Base-by-base conservation (phyloP, 2,888 invertebrate genomes). In the Epistrophe grossulariae region DNA sequence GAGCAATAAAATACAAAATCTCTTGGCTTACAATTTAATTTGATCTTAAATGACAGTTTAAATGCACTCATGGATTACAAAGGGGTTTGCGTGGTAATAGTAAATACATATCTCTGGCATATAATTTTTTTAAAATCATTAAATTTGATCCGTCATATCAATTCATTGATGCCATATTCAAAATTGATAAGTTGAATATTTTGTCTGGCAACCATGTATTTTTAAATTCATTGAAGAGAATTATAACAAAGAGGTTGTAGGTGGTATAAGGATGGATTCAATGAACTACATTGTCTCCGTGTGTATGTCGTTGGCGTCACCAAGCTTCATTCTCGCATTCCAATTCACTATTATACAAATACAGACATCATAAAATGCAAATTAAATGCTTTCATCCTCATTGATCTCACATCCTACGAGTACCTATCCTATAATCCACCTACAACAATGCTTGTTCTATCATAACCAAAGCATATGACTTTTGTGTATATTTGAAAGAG, bases 311-410 rank as follows among this genome's bases (percentile, higher is more conserved):
- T 64, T 35, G 48, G n/a, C 66, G 45, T 66, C 31, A 19, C 24
- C 38, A 70, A 52, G 38, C 38, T 50, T 31, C 40, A 71, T 50
- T 57, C 17, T 60, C 71, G 24, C 28, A 81, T 24, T 38, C 19
- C 11, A 31, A n/a, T 48, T 17, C 35, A 79, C 24, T 13, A 60
- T 76, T 80, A 48, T 17, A 66, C 66, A 77, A 48, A 68, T 62
- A 72, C 66, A 84, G 72, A 77, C 84, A 68, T 72, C 84, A 72
- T 81, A 77, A 84, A 81, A 84, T 84, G 76, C 77, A 84, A 84
- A 84, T 84, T 77, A 72, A 77, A 84, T 77, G 71, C n/a, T 45
- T 68, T 70, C 45, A 60, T 60, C 31, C 64, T 45, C 71, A 72
- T 45, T 71, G 79, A 79, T 84, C 31, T 31, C 43, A 48, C 68